phyloP scores from a whole-genome alignment of 2,797 vertebrate genomes.

The Alauda arvensis region DNA sequence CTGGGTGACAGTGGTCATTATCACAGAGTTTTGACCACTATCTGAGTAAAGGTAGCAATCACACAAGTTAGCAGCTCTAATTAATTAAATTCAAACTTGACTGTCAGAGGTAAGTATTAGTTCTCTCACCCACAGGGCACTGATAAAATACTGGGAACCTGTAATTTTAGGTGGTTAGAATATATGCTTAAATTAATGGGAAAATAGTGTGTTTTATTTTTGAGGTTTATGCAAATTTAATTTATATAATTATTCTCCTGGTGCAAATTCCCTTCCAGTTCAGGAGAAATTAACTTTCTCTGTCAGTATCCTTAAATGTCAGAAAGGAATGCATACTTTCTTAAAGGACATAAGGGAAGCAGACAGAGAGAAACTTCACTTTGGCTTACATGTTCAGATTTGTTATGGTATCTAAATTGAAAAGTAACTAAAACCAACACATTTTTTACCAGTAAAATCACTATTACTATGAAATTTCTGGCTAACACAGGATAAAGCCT shows the following conservation, averaged over 20 bases:
- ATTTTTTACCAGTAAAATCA: background rate
- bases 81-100: background rate
- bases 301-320: background rate
- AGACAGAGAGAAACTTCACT: background rate
- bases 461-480: background rate
- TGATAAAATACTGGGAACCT: background rate
- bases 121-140: background rate
- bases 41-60: background rate
- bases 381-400: background rate
- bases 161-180: background rate
- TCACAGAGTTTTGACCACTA: background rate
- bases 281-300: background rate
- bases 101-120: background rate
- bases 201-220: background rate
- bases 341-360: background rate
- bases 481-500: background rate
- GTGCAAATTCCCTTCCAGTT: background rate
- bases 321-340: background rate
- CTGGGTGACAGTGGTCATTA: background rate
- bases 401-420: background rate
- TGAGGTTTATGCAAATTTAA: background rate
- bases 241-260: background rate
- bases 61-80: background rate
- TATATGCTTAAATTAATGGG: background rate
- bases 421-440: background rate